phyloP scores from a whole-genome alignment of 2,113 vertebrate genomes.

The Lophius piscatorius region DNA sequence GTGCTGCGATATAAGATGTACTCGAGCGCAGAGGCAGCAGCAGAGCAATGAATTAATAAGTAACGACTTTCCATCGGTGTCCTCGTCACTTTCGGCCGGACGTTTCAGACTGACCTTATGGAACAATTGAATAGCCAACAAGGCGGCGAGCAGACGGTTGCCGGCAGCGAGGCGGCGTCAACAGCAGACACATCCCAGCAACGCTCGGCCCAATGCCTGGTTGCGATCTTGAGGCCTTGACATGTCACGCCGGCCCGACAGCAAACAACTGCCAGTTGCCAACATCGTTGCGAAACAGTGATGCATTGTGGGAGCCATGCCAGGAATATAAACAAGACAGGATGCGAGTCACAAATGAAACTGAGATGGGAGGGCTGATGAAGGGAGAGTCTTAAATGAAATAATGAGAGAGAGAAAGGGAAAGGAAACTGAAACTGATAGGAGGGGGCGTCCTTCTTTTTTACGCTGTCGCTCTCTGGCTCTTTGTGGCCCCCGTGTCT shows the following conservation, averaged over 20 bases:
- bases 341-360: slow-evolving; percentile 2
- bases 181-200: slow-evolving; percentile 13
- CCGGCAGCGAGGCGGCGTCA: slow-evolving; percentile 4
- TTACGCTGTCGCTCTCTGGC: slow-evolving; percentile 25
- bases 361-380: background rate
- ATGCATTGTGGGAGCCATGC: slow-evolving; percentile 38
- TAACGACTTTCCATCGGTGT: slow-evolving; percentile 60
- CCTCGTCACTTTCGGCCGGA: slow-evolving; percentile 31
- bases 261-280: background rate
- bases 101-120: too few relatives aligned
- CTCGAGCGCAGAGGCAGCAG: slow-evolving; percentile 39
- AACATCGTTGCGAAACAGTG: background rate
- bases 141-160: slow-evolving; percentile 25
- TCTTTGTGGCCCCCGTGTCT: slow-evolving; percentile 43
- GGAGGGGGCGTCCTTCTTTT: slow-evolving; percentile 18
- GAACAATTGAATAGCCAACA: slow-evolving; percentile 46
- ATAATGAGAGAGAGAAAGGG: background rate
- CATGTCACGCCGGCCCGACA: background rate
- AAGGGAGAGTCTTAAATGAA: background rate
- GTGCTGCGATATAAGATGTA: slow-evolving; percentile 20
- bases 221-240: slow-evolving; percentile 34
- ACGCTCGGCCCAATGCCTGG: slow-evolving; percentile 1
- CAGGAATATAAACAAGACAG: slow-evolving; percentile 37
- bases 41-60: slow-evolving; percentile 66
- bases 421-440: slow-evolving; percentile 45